phyloP scores from a whole-genome alignment of 2,888 invertebrate species.

The Calameuta pallipes region DNA sequence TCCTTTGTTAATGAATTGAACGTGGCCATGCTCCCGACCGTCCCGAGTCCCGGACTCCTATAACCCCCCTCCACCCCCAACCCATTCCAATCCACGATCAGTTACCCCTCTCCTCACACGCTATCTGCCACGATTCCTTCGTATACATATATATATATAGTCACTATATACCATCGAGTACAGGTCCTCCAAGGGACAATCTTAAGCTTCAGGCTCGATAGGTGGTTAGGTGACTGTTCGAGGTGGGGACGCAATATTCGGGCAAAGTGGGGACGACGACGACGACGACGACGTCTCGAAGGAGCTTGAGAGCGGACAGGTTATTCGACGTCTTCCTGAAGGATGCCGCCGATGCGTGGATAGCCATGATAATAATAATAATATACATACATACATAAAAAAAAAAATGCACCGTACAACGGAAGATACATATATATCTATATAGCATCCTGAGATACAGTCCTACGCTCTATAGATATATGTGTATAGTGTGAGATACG shows the following conservation, averaged over 20 bases:
- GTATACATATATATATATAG: neutral
- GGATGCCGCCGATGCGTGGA: neutral
- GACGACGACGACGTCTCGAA: neutral
- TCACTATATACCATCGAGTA: neutral
- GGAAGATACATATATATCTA: too few species aligned
- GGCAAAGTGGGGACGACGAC: neutral
- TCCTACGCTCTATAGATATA: neutral
- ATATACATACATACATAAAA: too few species aligned
- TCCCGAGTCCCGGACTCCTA: constrained; percentile 5
- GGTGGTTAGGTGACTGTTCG: neutral
- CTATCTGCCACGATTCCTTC: neutral
- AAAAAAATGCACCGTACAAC: too few species aligned
- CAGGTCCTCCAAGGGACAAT: neutral
- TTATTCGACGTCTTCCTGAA: neutral
- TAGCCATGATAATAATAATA: neutral
- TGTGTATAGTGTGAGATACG: neutral
- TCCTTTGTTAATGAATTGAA: constrained; percentile 64
- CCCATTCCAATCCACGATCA: neutral
- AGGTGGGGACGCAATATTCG: neutral
- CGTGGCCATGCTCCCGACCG: constrained; percentile 25
- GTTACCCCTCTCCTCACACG: neutral
- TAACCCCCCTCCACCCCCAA: neutral
- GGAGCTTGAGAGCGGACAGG: neutral
- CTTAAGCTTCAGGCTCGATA: neutral
- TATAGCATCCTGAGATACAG: too few species aligned